Evolutionary conservation across 2,113 vertebrate species (phyloP).

Genomic region (Theristicus caerulescens): DNA sequence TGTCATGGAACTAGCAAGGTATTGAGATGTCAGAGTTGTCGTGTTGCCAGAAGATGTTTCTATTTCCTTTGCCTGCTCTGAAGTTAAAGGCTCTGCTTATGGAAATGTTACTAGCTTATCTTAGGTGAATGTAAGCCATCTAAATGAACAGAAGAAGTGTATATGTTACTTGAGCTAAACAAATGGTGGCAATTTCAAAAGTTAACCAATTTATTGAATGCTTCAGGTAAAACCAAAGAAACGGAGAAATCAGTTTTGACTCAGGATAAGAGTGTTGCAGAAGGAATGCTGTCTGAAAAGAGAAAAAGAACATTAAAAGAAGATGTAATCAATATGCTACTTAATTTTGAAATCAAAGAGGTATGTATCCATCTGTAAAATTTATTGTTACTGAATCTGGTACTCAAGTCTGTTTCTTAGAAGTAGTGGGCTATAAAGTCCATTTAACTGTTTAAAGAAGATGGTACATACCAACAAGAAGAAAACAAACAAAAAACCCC

Average conservation of each 20-base stretch:
- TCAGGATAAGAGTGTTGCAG: background rate
- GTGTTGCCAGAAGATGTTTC: background rate
- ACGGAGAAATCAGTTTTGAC: background rate
- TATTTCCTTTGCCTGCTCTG: background rate
- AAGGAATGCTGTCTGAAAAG: background rate
- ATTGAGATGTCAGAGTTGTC: background rate
- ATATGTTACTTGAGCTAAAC: background rate
- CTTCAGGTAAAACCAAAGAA: constrained; percentile 55
- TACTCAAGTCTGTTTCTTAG: background rate
- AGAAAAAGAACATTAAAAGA: constrained; percentile 28
- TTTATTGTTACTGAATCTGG: background rate
- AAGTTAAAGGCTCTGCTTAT: background rate
- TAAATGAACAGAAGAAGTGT: background rate
- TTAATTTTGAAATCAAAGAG: constrained; percentile 93
- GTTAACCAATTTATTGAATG: background rate
- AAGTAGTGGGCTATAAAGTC: background rate
- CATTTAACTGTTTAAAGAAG: background rate
- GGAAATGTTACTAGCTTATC: background rate
- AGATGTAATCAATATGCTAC: constrained; percentile 80
- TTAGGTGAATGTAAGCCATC: background rate
- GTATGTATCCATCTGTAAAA: constrained; percentile 56
- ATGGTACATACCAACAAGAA: background rate
- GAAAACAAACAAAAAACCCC: background rate
- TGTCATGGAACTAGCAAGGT: background rate
- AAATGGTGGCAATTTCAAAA: background rate